These are phyloP conservation scores for Myrmecophaga tridactyla DNA, from an alignment of 2,113 vertebrate species.

Conservation along the genomic window DNA sequence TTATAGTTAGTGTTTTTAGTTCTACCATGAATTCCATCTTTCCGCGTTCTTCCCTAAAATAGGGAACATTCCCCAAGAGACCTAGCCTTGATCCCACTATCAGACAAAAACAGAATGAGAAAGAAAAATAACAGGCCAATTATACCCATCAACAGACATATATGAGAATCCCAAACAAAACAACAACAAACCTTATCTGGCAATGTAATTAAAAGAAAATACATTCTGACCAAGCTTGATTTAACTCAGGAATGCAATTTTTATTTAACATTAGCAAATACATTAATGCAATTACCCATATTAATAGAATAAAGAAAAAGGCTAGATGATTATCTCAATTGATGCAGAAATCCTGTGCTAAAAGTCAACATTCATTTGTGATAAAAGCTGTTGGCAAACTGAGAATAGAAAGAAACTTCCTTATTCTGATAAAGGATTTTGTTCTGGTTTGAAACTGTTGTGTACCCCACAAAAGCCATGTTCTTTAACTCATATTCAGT, in stretches of 20 bases:
- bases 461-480: too few species aligned
- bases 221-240: not conserved
- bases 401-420: not conserved
- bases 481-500: too few species aligned
- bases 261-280: conserved; percentile 32
- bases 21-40: not conserved
- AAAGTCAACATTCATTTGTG: conserved; percentile 33
- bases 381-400: conserved; percentile 31
- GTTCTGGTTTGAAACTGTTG: too few species aligned
- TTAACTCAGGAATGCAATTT: conserved; percentile 31
- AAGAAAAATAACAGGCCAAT: not conserved
- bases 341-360: conserved; percentile 3
- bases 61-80: not conserved
- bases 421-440: not conserved
- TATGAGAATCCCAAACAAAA: not conserved
- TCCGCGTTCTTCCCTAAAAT: not conserved
- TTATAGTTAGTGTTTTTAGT: not conserved
- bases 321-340: conserved; percentile 17
- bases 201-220: conserved; percentile 20
- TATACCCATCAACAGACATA: not conserved
- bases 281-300: not conserved
- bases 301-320: conserved; percentile 43
- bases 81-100: not conserved
- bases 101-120: not conserved
- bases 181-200: not conserved